Evolutionary conservation across 2,888 invertebrate species (phyloP).

Genomic region (Calameuta pallipes): DNA sequence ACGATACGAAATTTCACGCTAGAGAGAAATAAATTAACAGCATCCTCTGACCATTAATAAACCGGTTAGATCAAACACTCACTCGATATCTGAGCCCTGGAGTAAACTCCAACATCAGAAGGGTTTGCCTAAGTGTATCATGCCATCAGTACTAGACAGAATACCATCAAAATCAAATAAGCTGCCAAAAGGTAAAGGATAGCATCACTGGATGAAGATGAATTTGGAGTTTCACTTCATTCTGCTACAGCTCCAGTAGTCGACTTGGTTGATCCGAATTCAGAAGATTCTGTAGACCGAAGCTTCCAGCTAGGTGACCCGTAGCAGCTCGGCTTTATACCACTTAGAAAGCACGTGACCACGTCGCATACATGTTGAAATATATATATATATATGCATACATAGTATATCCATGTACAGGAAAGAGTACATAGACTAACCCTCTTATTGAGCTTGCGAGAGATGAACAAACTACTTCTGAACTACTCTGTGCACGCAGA

Average conservation of each 20-base stretch:
- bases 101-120: background rate
- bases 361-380: background rate
- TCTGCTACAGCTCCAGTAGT: background rate
- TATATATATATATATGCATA: background rate
- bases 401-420: background rate
- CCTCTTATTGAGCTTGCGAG: background rate
- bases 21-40: background rate
- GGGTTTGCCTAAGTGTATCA: background rate
- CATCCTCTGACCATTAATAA: background rate
- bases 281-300: background rate
- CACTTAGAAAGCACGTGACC: background rate
- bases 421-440: background rate
- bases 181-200: background rate
- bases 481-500: background rate
- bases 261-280: background rate
- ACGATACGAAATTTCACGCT: background rate
- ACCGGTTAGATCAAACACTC: background rate
- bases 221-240: background rate
- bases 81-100: background rate
- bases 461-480: background rate
- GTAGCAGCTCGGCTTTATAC: background rate
- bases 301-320: background rate
- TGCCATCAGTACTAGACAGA: background rate
- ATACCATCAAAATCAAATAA: conserved; percentile 3
- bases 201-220: background rate